Conservation (phyloP, 1,140 invertebrate species). For the Papilio aristodemus region DNA sequence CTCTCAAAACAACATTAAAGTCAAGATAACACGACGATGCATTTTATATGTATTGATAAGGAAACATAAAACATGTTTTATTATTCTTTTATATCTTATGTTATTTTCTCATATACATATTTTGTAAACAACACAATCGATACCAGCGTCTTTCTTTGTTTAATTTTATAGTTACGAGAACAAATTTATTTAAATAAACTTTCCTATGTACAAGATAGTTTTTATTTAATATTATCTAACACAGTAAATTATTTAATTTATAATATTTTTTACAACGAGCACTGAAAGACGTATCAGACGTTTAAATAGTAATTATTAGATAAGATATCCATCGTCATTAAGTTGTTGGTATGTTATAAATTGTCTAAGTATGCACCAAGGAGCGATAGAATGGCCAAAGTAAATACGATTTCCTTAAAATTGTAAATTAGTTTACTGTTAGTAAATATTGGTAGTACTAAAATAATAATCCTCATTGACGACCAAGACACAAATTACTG, state of each 20-base stretch:
- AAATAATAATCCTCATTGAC: too few species aligned
- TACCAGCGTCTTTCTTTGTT: background rate
- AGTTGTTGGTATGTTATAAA: background rate
- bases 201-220: too few species aligned
- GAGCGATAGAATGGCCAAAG: background rate
- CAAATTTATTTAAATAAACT: too few species aligned
- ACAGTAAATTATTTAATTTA: background rate
- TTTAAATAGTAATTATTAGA: slow-evolving; percentile 2
- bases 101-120: slow-evolving; percentile 8
- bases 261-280: background rate
- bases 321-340: slow-evolving; percentile 8
- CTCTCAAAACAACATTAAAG: background rate
- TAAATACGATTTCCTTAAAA: background rate
- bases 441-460: too few species aligned
- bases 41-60: slow-evolving; percentile 13
- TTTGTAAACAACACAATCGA: slow-evolving; percentile 7
- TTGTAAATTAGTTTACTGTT: too few species aligned
- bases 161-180: background rate
- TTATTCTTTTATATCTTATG: slow-evolving; percentile 1
- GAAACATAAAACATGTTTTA: slow-evolving; percentile 5
- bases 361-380: slow-evolving; percentile 2
- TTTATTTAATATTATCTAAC: background rate
- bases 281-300: background rate
- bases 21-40: background rate
- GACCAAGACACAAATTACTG: too few species aligned